Percentiles rank a stretch among this genome's conserved stretches.
Conservation (phyloP, 2,888 invertebrate species). For the Gari tellinella region DNA sequence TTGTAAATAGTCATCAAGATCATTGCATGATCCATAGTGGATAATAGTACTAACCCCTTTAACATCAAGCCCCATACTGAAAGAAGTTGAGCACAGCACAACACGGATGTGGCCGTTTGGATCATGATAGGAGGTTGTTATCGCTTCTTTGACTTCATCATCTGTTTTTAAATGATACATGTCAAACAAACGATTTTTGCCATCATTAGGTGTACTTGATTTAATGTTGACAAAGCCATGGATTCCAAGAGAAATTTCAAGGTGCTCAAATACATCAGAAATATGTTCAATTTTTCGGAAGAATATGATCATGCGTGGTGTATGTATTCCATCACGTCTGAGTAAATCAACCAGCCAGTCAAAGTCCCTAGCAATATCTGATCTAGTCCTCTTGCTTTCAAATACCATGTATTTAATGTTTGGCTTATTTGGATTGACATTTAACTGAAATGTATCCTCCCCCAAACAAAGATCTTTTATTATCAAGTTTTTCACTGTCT, state of each 20-base stretch:
- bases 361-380: slow-evolving; percentile 20
- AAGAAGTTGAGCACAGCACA: slow-evolving; percentile 32
- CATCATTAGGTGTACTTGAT: slow-evolving; percentile 16
- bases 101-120: slow-evolving; percentile 10
- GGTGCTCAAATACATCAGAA: slow-evolving; percentile 8
- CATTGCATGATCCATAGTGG: slow-evolving; percentile 45
- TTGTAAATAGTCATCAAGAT: slow-evolving; percentile 38
- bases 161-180: slow-evolving; percentile 24
- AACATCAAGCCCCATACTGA: slow-evolving; percentile 50
- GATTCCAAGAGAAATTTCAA: slow-evolving; percentile 1
- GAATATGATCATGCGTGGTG: slow-evolving; percentile 19
- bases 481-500: slow-evolving; percentile 19
- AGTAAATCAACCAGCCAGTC: slow-evolving; percentile 23
- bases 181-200: slow-evolving; percentile 22
- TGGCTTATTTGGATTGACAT: slow-evolving; percentile 12
- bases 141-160: slow-evolving; percentile 2
- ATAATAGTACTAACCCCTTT: slow-evolving; percentile 39
- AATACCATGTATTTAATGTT: slow-evolving; percentile 8
- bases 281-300: slow-evolving; percentile 15
- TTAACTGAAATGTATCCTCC: slow-evolving; percentile 11
- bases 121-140: slow-evolving; percentile 10
- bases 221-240: slow-evolving; percentile 13
- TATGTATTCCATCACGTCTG: slow-evolving; percentile 7
- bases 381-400: slow-evolving; percentile 4
- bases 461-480: slow-evolving; percentile 14